Conservation (phyloP, 1,140 invertebrate species). For the Oryzaephilus surinamensis region DNA sequence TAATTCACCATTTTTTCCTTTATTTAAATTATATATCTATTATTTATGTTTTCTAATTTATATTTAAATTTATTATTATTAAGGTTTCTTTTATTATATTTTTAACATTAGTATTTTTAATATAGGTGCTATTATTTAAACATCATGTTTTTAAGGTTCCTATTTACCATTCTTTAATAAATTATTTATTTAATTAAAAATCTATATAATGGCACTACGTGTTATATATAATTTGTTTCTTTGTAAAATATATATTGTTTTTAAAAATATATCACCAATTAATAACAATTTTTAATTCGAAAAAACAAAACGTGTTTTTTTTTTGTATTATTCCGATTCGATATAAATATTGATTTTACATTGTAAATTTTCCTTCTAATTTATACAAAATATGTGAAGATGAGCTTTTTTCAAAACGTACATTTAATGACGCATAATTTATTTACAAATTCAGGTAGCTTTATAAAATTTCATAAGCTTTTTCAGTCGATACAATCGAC, state of each 20-base stretch:
- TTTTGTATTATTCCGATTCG: no score
- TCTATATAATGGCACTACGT: conserved; percentile 20
- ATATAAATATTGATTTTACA: no score
- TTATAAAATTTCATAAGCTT: conserved; percentile 17
- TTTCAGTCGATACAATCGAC: neutral
- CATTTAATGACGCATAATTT: no score
- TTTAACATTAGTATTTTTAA: neutral
- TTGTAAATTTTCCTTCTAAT: no score
- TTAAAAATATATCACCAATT: no score
- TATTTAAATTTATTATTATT: conserved; percentile 5
- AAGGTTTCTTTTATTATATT: conserved; percentile 6
- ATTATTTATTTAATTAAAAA: no score
- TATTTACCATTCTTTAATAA: no score
- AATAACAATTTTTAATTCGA: no score
- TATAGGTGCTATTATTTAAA: conserved; percentile 8
- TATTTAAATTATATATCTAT: conserved; percentile 9
- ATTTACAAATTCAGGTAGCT: conserved; percentile 18
- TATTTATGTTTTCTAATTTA: neutral
- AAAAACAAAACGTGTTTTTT: no score
- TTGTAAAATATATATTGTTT: conserved; percentile 7
- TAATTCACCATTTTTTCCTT: conserved; percentile 1
- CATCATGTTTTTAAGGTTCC: conserved; percentile 6
- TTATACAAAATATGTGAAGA: no score
- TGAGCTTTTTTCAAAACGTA: no score
- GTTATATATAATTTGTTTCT: no score